Base-by-base conservation (phyloP, 2,113 vertebrate species). In the Centrocercus urophasianus region DNA sequence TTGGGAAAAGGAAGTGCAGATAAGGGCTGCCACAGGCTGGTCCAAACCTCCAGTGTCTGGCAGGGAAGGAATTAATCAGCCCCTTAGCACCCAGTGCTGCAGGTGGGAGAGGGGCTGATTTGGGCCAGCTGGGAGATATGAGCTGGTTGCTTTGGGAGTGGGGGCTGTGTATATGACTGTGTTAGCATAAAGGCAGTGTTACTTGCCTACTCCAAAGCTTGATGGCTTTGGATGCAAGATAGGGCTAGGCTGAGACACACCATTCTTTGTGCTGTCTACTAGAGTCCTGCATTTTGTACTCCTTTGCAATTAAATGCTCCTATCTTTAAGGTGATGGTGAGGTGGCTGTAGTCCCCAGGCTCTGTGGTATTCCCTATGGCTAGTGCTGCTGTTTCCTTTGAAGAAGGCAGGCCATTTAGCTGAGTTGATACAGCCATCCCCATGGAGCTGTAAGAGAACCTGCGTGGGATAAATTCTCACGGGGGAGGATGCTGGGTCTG, bases 251-350 rank as follows among this genome's bases (percentile, higher is more conserved):
- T 20, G 21, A 63, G 25, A 6, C 1, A 42, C 38, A 1, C 6
- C 1, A 1, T 17, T 4, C 7, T 47, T 52, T 45, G 5, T 0
- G 0, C 42, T 65, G 50, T 52, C 52, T 16, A 32, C 42, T 20
- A 2, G 57, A 24, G 42, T 70, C 17, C 21, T 38, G 8, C 47
- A 34, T 8, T 54, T 45, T 32, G 12, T 56, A 10, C 22, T 54
- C n/a, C 38, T 56, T 67, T 71, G 16, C 6, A 42, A 3, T 11
- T 22, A 24, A 57, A 8, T 8, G 6, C 11, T 80, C 22, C 12
- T 3, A 1, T 67, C 14, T 71, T 43, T 10, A 32, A n/a, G 38
- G 47, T 74, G 21, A 15, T 45, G 28, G 18, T 11, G 32, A 13
- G 28, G 4, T 19, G 15, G 16, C 9, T 34, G 17, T 67, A 42